A percentile compares a stretch with the other conserved stretches of the same genome.
Conservation (phyloP, 2,888 invertebrate genomes). For the Myopa testacea region DNA sequence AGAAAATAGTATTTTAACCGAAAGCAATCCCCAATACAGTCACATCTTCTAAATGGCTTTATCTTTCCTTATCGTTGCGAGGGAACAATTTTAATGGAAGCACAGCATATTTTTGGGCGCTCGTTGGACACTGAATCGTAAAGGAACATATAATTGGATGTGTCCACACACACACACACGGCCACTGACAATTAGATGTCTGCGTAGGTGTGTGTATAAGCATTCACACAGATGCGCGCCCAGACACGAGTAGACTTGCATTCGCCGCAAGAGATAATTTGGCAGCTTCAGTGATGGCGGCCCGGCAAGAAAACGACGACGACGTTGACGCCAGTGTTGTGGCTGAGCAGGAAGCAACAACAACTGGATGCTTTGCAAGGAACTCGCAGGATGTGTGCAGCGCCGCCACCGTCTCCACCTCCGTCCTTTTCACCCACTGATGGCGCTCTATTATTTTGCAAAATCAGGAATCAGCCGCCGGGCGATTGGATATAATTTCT, state of each 20-base stretch:
- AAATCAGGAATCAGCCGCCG: slow-evolving; percentile 58
- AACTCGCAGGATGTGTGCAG: slow-evolving; percentile 17
- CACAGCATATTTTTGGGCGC: slow-evolving; percentile 20
- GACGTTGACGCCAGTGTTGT: neutral
- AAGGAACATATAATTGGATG: slow-evolving; percentile 57
- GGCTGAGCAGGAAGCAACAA: neutral
- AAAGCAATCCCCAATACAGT: too few species aligned
- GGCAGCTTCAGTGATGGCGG: slow-evolving; percentile 54
- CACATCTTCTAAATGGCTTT: too few species aligned
- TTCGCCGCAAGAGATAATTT: slow-evolving; percentile 62
- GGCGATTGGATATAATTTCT: slow-evolving; percentile 67
- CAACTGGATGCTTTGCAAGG: neutral
- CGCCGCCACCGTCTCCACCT: neutral
- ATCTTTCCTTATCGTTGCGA: neutral
- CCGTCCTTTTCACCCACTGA: neutral
- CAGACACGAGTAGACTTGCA: slow-evolving; percentile 37
- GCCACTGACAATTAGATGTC: slow-evolving; percentile 46
- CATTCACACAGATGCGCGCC: too few species aligned
- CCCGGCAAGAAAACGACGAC: neutral
- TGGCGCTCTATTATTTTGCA: slow-evolving; percentile 2
- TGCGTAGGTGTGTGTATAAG: neutral
- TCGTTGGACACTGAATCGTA: slow-evolving; percentile 43
- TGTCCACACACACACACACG: slow-evolving; percentile 45
- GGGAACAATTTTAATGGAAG: slow-evolving; percentile 19
- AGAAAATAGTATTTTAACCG: too few species aligned